Evolutionary conservation across 2,797 vertebrate genomes (phyloP), one percentile per base, ranked within the genome.

Genomic region (Brachyrhaphis roseni): DNA sequence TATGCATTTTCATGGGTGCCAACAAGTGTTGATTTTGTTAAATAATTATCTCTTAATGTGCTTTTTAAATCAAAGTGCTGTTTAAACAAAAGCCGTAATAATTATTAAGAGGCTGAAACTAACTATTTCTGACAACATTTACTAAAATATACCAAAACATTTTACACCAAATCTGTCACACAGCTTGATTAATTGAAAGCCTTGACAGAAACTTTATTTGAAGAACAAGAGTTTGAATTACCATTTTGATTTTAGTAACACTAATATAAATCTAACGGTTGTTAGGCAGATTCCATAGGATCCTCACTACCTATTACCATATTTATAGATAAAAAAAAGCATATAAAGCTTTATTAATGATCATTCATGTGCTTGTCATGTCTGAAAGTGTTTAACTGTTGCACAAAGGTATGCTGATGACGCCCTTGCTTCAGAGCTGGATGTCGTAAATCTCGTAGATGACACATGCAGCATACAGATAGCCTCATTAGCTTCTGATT

Each of bases 401-500:
- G 59, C 74, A 36, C 55, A 31, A 3, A 75, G 70, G 70, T 26
- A 31, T 41, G 46, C 12, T 1, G 72, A 57, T 51, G 83, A 86
- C 68, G 72, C 74, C 73, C 64, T 1, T 1, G 77, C 64, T 76
- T 78, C 71, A 70, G 23, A 1, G 76, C 31, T 74, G 34, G 43
- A 77, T 53, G 82, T 79, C 34, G 75, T 84, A 71, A 87, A 83
- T 90, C 83, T 88, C 39, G 76, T 55, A 43, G 57, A 68, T 80
- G 87, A 82, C 78, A 87, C 26, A 51, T 75, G 80, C 75, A 71
- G 88, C 82, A 88, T 89, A 88, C 86, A 92, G 81, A 93, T 82
- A 73, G 83, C 82, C 88, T 92, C 90, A 92, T 93, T 92, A 93
- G 74, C 20, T 59, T 75, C 72, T 87, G 91, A 92, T 91, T 90